Evolutionary conservation across 2,113 vertebrate species (phyloP).

Genomic region (Larimichthys polyactis): DNA sequence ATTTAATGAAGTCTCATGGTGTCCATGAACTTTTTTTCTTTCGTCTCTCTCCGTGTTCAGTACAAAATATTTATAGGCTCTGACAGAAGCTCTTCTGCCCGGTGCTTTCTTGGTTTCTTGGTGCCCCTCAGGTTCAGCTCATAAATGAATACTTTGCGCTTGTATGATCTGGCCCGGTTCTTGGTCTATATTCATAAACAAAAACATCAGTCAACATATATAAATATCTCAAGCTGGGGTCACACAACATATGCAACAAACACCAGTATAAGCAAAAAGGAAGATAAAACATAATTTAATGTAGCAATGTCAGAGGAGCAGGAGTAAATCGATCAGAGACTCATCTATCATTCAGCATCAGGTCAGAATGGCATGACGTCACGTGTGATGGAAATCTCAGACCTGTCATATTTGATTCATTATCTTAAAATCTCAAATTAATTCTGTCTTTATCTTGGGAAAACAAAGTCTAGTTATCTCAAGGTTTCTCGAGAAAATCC

Average conservation of each 20-base stretch:
- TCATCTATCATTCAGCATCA: too few species aligned
- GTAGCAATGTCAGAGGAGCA: too few species aligned
- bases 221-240: neutral
- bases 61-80: slow-evolving; percentile 57
- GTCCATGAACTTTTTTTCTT: slow-evolving; percentile 51
- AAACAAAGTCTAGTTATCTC: too few species aligned
- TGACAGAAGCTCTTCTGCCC: slow-evolving; percentile 42
- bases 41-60: slow-evolving; percentile 19
- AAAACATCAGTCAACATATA: neutral
- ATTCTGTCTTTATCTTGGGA: too few species aligned
- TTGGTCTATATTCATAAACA: slow-evolving; percentile 8
- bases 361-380: too few species aligned
- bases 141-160: slow-evolving; percentile 46
- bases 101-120: slow-evolving; percentile 1
- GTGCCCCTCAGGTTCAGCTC: slow-evolving; percentile 23
- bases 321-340: too few species aligned
- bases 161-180: neutral
- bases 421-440: too few species aligned
- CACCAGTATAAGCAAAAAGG: neutral
- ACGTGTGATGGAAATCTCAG: too few species aligned
- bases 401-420: too few species aligned
- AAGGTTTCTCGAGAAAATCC: too few species aligned
- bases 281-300: too few species aligned
- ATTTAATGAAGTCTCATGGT: slow-evolving; percentile 66
- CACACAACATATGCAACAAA: neutral